phyloP scores from a whole-genome alignment of 2,888 invertebrate genomes.

The Dusona sp. region DNA sequence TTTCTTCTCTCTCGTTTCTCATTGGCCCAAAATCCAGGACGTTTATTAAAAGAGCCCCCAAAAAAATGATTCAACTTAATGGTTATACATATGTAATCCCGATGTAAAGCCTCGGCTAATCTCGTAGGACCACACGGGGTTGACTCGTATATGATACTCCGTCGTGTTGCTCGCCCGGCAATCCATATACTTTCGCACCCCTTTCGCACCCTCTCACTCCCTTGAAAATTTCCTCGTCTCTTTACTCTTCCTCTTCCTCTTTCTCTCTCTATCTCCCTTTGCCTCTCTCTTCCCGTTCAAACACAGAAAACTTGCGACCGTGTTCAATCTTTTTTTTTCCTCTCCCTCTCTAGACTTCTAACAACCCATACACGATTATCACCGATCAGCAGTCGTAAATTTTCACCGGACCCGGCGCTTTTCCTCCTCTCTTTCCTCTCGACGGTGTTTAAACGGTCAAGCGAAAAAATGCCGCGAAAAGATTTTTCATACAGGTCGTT shows the following conservation, averaged over 20 bases:
- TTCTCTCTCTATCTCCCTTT: slow-evolving; percentile 49
- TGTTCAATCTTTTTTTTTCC: slow-evolving; percentile 57
- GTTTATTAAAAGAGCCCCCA: slow-evolving; percentile 79
- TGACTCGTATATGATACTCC: slow-evolving; percentile 76
- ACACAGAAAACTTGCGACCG: slow-evolving; percentile 75
- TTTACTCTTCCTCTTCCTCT: slow-evolving; percentile 58
- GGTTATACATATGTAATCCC: slow-evolving; percentile 85
- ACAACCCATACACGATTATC: slow-evolving; percentile 61
- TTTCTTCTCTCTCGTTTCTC: slow-evolving; percentile 53
- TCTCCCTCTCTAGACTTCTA: slow-evolving; percentile 48
- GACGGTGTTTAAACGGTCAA: slow-evolving; percentile 16
- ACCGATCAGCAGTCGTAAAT: slow-evolving; percentile 69
- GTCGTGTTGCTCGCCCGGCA: slow-evolving; percentile 61
- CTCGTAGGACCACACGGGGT: slow-evolving; percentile 81
- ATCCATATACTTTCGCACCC: slow-evolving; percentile 72
- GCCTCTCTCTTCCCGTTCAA: slow-evolving; percentile 67
- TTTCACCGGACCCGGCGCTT: slow-evolving; percentile 19
- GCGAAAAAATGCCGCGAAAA: slow-evolving; percentile 33
- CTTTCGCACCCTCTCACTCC: slow-evolving; percentile 66
- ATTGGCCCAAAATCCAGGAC: slow-evolving; percentile 64
- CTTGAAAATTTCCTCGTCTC: slow-evolving; percentile 57
- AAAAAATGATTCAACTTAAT: slow-evolving; percentile 84
- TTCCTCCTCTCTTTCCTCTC: slow-evolving; percentile 9
- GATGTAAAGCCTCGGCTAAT: slow-evolving; percentile 83
- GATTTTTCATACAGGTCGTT: slow-evolving; percentile 62